Evolutionary conservation across 2,888 invertebrate species (phyloP).

Genomic region (Xanthia togata): DNA sequence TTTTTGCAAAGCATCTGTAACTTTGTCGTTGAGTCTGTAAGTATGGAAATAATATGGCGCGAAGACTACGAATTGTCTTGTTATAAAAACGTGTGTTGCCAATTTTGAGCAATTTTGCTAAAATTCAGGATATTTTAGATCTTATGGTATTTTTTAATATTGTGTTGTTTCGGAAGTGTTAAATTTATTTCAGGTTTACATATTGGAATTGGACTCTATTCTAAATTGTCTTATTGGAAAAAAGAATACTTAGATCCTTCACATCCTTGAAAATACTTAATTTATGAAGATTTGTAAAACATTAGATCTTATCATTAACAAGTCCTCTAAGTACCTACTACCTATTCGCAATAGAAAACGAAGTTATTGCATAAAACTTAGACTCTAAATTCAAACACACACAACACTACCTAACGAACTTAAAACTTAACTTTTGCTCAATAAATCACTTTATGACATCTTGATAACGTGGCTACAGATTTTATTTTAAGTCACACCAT

Average conservation of each 20-base stretch:
- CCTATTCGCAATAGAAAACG: background rate
- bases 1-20: conserved; percentile 24
- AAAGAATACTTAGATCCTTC: no score
- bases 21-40: conserved; percentile 64
- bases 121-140: conserved; percentile 11
- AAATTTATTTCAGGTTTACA: background rate
- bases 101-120: conserved; percentile 14
- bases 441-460: background rate
- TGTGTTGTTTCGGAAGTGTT: background rate
- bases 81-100: conserved; percentile 76
- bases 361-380: background rate
- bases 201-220: background rate
- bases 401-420: background rate
- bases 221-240: background rate
- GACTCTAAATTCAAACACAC: no score
- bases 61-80: conserved; percentile 88
- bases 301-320: background rate
- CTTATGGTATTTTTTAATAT: background rate
- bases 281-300: background rate
- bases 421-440: background rate
- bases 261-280: no score
- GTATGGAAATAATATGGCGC: conserved; percentile 87
- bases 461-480: background rate
- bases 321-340: background rate
- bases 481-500: background rate